Percentiles rank a stretch among this genome's conserved stretches.
Evolutionary conservation across 1,140 invertebrate species (phyloP).

Genomic region (Apis dorsata): DNA sequence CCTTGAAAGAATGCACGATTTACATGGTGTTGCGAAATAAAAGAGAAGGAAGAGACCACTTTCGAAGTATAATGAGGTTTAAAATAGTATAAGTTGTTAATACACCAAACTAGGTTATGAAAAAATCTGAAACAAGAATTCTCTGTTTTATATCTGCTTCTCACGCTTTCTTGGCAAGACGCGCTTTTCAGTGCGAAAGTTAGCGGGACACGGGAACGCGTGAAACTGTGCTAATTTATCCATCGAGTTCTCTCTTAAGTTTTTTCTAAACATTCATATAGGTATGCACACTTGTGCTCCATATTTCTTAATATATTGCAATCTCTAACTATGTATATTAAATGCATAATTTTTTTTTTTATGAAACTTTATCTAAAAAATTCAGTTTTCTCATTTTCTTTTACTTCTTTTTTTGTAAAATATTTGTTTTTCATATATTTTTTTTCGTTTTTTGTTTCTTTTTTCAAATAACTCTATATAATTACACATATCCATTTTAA

Average conservation of each 20-base stretch:
- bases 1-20: constrained; percentile 37
- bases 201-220: constrained; percentile 16
- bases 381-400: not conserved
- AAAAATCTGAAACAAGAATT: constrained; percentile 48
- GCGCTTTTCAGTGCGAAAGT: constrained; percentile 44
- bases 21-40: constrained; percentile 28
- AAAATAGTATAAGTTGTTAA: not conserved
- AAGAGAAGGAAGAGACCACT: constrained; percentile 20
- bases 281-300: not conserved
- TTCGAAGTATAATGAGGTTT: not conserved
- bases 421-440: too few relatives aligned
- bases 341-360: not conserved
- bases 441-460: too few relatives aligned
- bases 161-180: constrained; percentile 52
- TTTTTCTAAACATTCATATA: not conserved
- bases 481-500: too few relatives aligned
- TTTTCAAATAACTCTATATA: too few relatives aligned
- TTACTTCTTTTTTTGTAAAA: not conserved
- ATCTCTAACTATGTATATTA: not conserved
- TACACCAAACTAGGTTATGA: constrained; percentile 47
- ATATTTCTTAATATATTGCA: not conserved
- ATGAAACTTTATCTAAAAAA: not conserved
- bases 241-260: too few relatives aligned
- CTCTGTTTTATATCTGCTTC: constrained; percentile 35
- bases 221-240: constrained; percentile 31